phyloP scores from a whole-genome alignment of 2,888 invertebrate species.

The Volucella inanis region DNA sequence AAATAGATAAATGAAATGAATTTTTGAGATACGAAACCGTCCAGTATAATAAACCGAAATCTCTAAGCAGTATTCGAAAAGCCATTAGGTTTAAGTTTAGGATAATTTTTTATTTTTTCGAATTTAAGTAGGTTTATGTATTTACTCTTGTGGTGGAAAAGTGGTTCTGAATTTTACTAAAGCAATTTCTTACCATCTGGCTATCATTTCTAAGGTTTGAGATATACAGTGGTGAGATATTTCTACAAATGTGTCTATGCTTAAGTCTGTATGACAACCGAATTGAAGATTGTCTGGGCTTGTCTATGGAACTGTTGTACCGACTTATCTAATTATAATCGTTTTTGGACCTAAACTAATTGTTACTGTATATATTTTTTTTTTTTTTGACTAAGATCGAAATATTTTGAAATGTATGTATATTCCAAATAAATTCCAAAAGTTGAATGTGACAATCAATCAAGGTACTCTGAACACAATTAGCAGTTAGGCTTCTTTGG shows the following conservation, averaged over 20 bases:
- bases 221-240: background rate
- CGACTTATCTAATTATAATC: background rate
- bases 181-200: background rate
- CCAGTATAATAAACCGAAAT: conserved; percentile 83
- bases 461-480: too few relatives aligned
- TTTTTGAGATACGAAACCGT: conserved; percentile 75
- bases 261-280: conserved; percentile 17
- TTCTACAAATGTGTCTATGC: background rate
- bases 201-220: conserved; percentile 37
- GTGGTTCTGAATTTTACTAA: conserved; percentile 65
- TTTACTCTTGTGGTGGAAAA: conserved; percentile 66
- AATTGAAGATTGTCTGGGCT: background rate
- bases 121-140: conserved; percentile 75
- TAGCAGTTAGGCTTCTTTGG: too few relatives aligned
- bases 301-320: background rate
- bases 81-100: conserved; percentile 82
- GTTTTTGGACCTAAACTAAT: too few relatives aligned
- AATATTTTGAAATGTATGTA: too few relatives aligned
- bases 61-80: conserved; percentile 84
- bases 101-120: conserved; percentile 72
- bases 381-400: too few relatives aligned
- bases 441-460: too few relatives aligned
- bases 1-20: conserved; percentile 57
- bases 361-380: too few relatives aligned
- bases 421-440: too few relatives aligned